These are phyloP conservation scores for Alectura lathami DNA, from an alignment of 2,113 vertebrate species.

Conservation along the genomic window DNA sequence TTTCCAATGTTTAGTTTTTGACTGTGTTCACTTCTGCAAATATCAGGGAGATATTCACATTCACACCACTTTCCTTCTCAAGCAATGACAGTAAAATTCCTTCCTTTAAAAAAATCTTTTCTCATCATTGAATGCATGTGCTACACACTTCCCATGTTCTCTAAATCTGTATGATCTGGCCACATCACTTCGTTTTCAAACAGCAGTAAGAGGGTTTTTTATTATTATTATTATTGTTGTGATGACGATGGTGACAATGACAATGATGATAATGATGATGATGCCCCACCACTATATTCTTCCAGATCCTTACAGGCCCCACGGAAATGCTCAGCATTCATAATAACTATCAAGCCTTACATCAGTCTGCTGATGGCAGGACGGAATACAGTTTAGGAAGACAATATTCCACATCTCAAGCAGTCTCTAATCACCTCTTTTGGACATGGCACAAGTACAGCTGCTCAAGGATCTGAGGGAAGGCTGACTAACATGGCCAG, in stretches of 20 bases:
- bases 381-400: not conserved
- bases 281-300: conserved; percentile 35
- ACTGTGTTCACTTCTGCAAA: not conserved
- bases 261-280: not conserved
- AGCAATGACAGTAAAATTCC: not conserved
- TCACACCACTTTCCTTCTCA: not conserved
- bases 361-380: not conserved
- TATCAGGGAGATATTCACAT: not conserved
- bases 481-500: not conserved
- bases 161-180: not conserved
- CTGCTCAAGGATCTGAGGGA: not conserved
- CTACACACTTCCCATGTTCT: not conserved
- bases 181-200: not conserved
- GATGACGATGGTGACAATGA: not conserved
- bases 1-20: not conserved
- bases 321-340: not conserved
- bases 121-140: not conserved
- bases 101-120: not conserved
- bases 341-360: not conserved
- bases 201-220: not conserved
- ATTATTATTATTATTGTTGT: not conserved
- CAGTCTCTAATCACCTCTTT: not conserved
- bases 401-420: not conserved
- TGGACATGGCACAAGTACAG: not conserved
- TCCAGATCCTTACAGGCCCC: conserved; percentile 30